These are phyloP conservation scores for Actinostola sp. DNA, from an alignment of 92 coral and sea anemone genomes.

Conservation along the genomic window DNA sequence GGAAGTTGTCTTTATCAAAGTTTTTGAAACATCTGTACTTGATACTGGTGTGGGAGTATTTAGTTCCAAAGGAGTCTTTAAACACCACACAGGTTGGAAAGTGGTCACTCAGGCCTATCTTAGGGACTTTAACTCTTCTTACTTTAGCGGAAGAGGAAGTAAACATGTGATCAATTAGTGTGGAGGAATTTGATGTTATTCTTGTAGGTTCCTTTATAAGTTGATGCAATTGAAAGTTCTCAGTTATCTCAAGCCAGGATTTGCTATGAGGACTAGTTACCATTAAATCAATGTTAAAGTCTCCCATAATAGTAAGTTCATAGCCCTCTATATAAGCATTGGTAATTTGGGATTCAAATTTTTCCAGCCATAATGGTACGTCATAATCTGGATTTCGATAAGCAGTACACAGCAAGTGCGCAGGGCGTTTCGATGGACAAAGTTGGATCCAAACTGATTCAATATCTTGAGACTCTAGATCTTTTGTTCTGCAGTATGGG, in stretches of 20 bases:
- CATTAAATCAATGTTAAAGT: slow-evolving; percentile 35
- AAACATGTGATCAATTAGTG: slow-evolving; percentile 37
- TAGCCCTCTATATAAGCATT: slow-evolving; percentile 15
- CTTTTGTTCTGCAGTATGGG: neutral
- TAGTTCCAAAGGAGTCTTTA: slow-evolving; percentile 31
- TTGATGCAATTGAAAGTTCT: slow-evolving; percentile 28
- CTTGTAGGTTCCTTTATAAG: slow-evolving; percentile 31
- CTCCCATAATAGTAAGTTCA: slow-evolving; percentile 28
- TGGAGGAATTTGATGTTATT: slow-evolving; percentile 19
- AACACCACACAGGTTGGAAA: slow-evolving; percentile 34
- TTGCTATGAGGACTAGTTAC: neutral
- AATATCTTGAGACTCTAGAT: slow-evolving; percentile 27
- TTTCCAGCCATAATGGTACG: slow-evolving; percentile 9
- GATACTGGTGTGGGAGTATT: slow-evolving; percentile 34
- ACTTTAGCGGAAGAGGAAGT: slow-evolving; percentile 26
- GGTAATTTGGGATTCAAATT: slow-evolving; percentile 30
- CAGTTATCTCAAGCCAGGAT: slow-evolving; percentile 25
- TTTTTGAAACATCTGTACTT: slow-evolving; percentile 28
- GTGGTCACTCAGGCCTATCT: slow-evolving; percentile 42
- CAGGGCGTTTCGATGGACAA: slow-evolving; percentile 28
- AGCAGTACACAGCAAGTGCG: slow-evolving; percentile 20
- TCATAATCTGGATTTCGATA: slow-evolving; percentile 31
- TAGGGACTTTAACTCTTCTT: slow-evolving; percentile 26
- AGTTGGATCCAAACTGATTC: slow-evolving; percentile 33
- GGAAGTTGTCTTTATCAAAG: slow-evolving; percentile 17